A percentile compares a stretch with the other conserved stretches of the same genome.
Evolutionary conservation across 92 coral and sea anemone genomes (phyloP).

Genomic region (Epizoanthus illoricatus): DNA sequence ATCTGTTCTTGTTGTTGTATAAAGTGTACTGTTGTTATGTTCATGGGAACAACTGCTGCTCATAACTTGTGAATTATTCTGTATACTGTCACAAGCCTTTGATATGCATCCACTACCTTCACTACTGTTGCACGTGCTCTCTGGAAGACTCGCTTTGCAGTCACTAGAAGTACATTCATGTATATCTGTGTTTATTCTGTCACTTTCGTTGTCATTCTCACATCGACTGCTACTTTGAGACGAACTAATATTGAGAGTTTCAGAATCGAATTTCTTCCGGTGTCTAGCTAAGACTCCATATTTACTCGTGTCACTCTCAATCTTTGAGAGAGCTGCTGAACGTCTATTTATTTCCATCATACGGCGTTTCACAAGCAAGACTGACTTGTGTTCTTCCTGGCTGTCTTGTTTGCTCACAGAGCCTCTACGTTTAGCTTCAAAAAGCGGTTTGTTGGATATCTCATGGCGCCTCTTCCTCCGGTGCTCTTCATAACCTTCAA

Average conservation of each 20-base stretch:
- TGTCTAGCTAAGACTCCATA: constrained; percentile 43
- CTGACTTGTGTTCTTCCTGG: background rate
- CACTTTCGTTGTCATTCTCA: background rate
- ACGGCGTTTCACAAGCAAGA: constrained; percentile 54
- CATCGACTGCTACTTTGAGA: background rate
- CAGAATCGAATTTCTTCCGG: constrained; percentile 21
- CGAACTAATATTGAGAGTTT: background rate
- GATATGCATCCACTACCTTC: background rate
- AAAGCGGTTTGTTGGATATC: constrained; percentile 72
- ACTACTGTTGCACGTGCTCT: background rate
- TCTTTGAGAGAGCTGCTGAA: constrained; percentile 13
- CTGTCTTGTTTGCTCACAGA: background rate
- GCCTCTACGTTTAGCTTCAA: constrained; percentile 30
- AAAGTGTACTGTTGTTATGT: background rate
- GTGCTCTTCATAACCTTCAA: constrained; percentile 74
- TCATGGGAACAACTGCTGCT: background rate
- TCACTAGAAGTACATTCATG: background rate
- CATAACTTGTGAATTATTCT: background rate
- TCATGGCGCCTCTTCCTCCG: constrained; percentile 72
- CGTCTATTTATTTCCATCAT: constrained; percentile 33
- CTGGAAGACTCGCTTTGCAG: background rate
- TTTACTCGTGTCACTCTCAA: constrained; percentile 15
- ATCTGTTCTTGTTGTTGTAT: background rate
- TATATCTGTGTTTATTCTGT: background rate
- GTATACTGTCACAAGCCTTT: background rate